Evolutionary conservation across 2,113 vertebrate species (phyloP).

Genomic region (Amblyornis subalaris): DNA sequence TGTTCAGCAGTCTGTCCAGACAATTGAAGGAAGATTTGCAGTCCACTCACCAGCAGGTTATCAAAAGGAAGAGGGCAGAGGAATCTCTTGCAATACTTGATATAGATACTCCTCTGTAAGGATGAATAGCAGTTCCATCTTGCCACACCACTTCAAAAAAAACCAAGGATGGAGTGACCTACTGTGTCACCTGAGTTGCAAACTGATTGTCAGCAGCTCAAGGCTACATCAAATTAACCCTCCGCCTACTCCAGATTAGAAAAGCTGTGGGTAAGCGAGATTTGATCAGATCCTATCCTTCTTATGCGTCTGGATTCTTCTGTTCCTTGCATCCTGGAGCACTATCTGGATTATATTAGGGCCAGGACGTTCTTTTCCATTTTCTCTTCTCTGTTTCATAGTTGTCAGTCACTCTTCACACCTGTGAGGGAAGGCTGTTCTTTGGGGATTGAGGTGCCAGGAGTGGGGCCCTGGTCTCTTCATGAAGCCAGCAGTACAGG

Average conservation of each 20-base stretch:
- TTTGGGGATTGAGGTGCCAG: background rate
- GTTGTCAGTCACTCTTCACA: accelerated
- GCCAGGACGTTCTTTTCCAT: background rate
- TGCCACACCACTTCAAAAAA: background rate
- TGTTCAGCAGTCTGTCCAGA: background rate
- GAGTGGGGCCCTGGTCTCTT: background rate
- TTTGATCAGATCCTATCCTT: background rate
- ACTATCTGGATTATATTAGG: background rate
- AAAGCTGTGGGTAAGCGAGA: background rate
- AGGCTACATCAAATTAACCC: background rate
- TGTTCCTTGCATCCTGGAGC: background rate
- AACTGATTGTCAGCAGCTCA: background rate
- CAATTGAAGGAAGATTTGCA: background rate
- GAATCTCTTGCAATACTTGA: background rate
- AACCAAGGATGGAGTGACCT: background rate
- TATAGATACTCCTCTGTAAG: background rate
- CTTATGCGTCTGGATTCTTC: background rate
- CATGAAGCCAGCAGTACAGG: background rate
- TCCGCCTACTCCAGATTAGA: background rate
- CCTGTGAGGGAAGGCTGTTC: background rate
- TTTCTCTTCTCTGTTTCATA: background rate
- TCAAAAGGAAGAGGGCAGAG: background rate
- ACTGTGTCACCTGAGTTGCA: background rate
- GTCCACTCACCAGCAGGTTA: background rate
- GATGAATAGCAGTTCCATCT: background rate